Evolutionary conservation across 2,888 invertebrate species (phyloP), one percentile per base, ranked within the genome.

Genomic region (Nemotelus nigrinus): DNA sequence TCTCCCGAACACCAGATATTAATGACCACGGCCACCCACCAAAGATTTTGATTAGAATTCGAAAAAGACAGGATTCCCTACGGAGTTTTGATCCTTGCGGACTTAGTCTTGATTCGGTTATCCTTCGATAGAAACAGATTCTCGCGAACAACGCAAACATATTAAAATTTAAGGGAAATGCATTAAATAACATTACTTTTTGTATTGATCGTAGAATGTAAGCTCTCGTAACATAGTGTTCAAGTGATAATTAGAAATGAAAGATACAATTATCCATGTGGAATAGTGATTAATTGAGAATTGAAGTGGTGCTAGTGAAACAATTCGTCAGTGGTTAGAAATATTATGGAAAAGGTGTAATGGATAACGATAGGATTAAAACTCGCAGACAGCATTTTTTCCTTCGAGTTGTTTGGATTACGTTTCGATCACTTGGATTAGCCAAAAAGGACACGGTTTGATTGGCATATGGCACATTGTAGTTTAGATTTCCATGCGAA

Each of bases 41-140:
- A 47, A 79, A 77, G 68, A 72, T 81, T 81, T 77, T 80, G 79
- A 80, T 81, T 81, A 80, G 80, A 81, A 80, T 81, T 78, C 79
- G 78, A 80, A 82, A 78, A 79, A 81, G 5, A 55, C 53, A 63
- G 44, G 64, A 64, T 55, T 71, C 60, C 45, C 55, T 45, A 43
- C 8, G 25, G 63, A 71, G 77, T 60, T 55, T 58, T 48, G 72
- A 60, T 76, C 65, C 55, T 76, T 53, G 50, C 65, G 53, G 25
- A 43, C 68, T 76, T 57, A 76, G 76, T 76, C 76, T 76, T 76
- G 50, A 76, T 76, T 76, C 67, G 67, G 65, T 55, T 67, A 65
- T 67, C 68, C 65, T 57, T 55, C 67, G 76, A 76, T 76, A 43
- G 43, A 43, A 65, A 76, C 76, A 47, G 48, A 65, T 65, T 65